phyloP scores from a whole-genome alignment of 2,797 vertebrate species.

The Meda fulgida region DNA sequence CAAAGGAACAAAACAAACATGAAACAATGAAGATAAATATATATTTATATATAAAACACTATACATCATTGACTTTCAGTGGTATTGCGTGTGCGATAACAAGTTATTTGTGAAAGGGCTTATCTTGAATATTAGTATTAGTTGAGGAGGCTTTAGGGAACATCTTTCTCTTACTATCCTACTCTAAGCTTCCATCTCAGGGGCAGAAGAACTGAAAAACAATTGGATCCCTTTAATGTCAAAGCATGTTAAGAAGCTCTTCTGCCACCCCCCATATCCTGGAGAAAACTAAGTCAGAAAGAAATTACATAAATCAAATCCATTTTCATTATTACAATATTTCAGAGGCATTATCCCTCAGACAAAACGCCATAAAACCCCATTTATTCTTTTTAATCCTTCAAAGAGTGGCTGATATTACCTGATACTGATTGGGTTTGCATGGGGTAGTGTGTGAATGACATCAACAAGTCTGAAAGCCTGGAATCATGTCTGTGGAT shows the following conservation, averaged over 20 bases:
- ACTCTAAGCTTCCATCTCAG: slow-evolving; percentile 43
- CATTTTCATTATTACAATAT: slow-evolving; percentile 78
- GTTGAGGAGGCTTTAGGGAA: slow-evolving; percentile 42
- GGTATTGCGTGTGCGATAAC: slow-evolving; percentile 68
- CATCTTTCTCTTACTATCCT: slow-evolving; percentile 41
- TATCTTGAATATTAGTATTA: slow-evolving; percentile 68
- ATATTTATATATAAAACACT: background rate
- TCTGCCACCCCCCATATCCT: slow-evolving; percentile 52
- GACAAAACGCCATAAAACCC: slow-evolving; percentile 74
- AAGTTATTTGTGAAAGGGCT: slow-evolving; percentile 66
- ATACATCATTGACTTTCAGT: slow-evolving; percentile 74
- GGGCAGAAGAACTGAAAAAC: slow-evolving; percentile 55
- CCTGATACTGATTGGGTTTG: slow-evolving; percentile 70
- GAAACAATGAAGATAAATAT: slow-evolving; percentile 18
- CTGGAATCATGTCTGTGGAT: slow-evolving; percentile 74
- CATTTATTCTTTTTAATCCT: slow-evolving; percentile 80
- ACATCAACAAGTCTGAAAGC: slow-evolving; percentile 74
- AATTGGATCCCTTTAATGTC: slow-evolving; percentile 53
- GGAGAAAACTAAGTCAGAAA: slow-evolving; percentile 63
- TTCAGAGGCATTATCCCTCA: slow-evolving; percentile 76
- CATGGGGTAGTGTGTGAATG: slow-evolving; percentile 66
- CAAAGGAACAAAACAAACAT: slow-evolving; percentile 28
- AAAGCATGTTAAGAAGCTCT: slow-evolving; percentile 51
- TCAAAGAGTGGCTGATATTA: slow-evolving; percentile 77
- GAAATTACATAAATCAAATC: slow-evolving; percentile 69